Base-by-base conservation (phyloP, 2,797 vertebrate species). In the Phyllotis vaccarum region DNA sequence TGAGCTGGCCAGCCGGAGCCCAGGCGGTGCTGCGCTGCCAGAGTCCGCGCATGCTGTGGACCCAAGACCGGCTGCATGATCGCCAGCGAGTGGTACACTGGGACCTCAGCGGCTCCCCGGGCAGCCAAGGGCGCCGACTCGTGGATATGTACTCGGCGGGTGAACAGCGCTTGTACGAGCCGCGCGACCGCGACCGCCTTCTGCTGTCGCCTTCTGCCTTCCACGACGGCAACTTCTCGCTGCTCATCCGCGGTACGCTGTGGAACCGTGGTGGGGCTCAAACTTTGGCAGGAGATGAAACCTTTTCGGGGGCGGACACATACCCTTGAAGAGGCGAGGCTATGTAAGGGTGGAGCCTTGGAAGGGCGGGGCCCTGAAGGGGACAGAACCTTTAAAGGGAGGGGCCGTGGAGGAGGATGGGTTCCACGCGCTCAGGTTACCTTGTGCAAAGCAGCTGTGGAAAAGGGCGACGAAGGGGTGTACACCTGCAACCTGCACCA, bases 401-500 rank as follows among this genome's bases (percentile, higher is more conserved):
- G 6, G n/a, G 68, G 40, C 14, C 11, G 19, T 14, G n/a, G 40
- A n/a, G 72, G 29, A 64, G 17, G 10, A 22, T 7, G 1, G 46
- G 40, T 91, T 66, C 86, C 1, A 7, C 49, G 1, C 8, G 12
- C 72, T 54, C 29, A 56, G 64, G 17, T 37, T 56, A 31, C 13
- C 52, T 40, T 11, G 8, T 3, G 12, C 13, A 17, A 13, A 8
- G 24, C 94, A 99, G 99, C 98, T 76, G 99, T 99, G 95, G 97
- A 98, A 29, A 49, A 97, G 74, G 98, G 98, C 0, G 99, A 99
- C 96, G 98, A 97, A 97, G 99, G 99, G 27, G 98, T 99, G 0
- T 99, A 99, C n/a, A 99, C 99, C 0, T 99, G 99, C 74, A 99
- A 99, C 89, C 99, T 99, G 62, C 99, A 99, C 97, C 99, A 99